A percentile compares a stretch with the other conserved stretches of the same genome.
These are phyloP conservation scores for Ceratina japonica DNA, from an alignment of 1,140 invertebrate genomes.

Conservation along the genomic window DNA sequence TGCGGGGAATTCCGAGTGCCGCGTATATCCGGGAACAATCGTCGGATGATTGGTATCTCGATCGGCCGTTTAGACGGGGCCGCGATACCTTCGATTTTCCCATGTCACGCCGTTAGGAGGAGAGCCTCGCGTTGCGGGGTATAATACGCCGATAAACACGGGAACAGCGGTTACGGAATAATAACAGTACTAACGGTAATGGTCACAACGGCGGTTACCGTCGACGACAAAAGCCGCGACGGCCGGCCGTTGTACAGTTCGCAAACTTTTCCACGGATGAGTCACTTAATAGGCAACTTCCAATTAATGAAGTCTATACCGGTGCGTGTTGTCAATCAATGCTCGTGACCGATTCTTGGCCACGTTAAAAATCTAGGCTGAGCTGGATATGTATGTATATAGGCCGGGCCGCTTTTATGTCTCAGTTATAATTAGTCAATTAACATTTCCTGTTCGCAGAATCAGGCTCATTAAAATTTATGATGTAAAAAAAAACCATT, in stretches of 20 bases:
- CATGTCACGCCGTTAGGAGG: background rate
- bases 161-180: background rate
- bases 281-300: background rate
- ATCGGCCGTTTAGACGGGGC: background rate
- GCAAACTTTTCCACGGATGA: background rate
- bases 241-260: background rate
- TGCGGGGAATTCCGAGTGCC: background rate
- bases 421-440: slow-evolving; percentile 36
- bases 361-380: background rate
- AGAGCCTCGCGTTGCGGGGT: background rate
- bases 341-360: background rate
- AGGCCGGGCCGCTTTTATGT: slow-evolving; percentile 4
- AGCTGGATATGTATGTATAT: slow-evolving; percentile 13
- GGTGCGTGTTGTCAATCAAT: slow-evolving; percentile 9
- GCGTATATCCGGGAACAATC: background rate
- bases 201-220: background rate
- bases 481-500: slow-evolving; percentile 1
- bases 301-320: slow-evolving; percentile 8
- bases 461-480: background rate
- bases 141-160: slow-evolving; percentile 1
- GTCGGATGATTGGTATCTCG: background rate
- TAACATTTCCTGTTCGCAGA: slow-evolving; percentile 28
- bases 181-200: slow-evolving; percentile 22
- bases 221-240: background rate
- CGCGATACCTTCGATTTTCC: background rate